phyloP scores from a whole-genome alignment of 2,888 invertebrate species.

The Amphipyra berbera region DNA sequence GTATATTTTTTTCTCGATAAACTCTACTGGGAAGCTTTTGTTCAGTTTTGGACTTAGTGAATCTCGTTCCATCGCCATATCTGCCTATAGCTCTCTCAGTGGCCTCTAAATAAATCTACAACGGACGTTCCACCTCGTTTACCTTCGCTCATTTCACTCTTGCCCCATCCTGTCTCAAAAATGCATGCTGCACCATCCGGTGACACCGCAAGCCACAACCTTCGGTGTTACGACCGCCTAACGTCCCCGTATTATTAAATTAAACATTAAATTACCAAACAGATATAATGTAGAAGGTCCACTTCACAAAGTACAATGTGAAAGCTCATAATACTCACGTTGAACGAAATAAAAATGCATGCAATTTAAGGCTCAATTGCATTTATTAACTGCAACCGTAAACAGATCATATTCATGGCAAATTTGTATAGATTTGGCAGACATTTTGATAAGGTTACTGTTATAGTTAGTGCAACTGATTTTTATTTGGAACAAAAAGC shows the following conservation, averaged over 20 bases:
- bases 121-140: not conserved
- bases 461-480: too few species aligned
- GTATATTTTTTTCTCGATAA: too few species aligned
- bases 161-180: constrained; percentile 22
- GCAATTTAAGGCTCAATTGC: too few species aligned
- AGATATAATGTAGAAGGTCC: constrained; percentile 20
- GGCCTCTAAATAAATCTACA: not conserved
- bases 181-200: constrained; percentile 43
- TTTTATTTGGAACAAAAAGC: too few species aligned
- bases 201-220: constrained; percentile 47
- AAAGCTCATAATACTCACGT: not conserved
- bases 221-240: constrained; percentile 37
- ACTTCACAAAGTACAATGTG: not conserved
- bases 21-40: too few species aligned
- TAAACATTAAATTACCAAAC: constrained; percentile 29
- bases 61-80: too few species aligned
- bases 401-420: too few species aligned
- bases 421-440: too few species aligned
- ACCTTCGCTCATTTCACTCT: constrained; percentile 3
- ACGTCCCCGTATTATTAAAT: constrained; percentile 46
- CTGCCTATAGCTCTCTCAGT: too few species aligned
- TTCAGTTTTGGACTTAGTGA: too few species aligned
- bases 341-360: not conserved
- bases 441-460: too few species aligned
- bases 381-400: too few species aligned